Base-by-base conservation (phyloP, 2,888 invertebrate species). In the Epistrophe grossulariae region DNA sequence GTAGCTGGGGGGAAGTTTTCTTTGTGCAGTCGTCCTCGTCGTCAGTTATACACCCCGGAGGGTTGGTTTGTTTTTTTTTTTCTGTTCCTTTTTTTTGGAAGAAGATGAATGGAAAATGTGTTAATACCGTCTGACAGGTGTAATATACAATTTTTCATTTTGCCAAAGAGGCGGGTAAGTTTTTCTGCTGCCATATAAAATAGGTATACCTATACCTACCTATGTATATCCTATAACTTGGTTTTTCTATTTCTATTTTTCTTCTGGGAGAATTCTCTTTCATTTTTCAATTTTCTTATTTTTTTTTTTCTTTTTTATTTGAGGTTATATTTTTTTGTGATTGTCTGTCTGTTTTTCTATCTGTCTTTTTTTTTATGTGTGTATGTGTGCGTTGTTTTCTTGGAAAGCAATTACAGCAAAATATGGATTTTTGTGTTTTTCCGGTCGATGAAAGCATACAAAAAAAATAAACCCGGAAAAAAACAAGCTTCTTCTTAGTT, bases 71-170 rank as follows among this genome's bases (percentile, higher is more conserved):
- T 59, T 38, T 24, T n/a, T 57, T 57, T 35, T 76, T 13, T 19
- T 38, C 38, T 19, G 10, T 19, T 17, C n/a, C 7, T 57, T 6
- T 31, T 57, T 31, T 57, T 43, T n/a, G 66, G 70, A 87, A 48
- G 72, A 87, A 87, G 87, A 87, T 87, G 87, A 87, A 87, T 87
- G 87, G 87, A 79, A 83, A 87, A 87, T 79, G 83, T 87, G 83
- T 87, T 87, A 87, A 87, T 87, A 87, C 83, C 87, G 83, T 83
- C 87, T 87, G 87, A 87, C 87, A 87, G 87, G 87, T 87, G 87
- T 87, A 83, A 87, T 87, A 50, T 83, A 83, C 79, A 83, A 87
- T 87, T 87, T 87, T 87, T 87, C 87, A 87, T 87, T 79, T 79
- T 31, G 45, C 35, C 48, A 71, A 77, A 68, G 11, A 55, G 19